These are phyloP conservation scores for Pao palembangensis DNA, from an alignment of 2,113 vertebrate species.

Conservation along the genomic window DNA sequence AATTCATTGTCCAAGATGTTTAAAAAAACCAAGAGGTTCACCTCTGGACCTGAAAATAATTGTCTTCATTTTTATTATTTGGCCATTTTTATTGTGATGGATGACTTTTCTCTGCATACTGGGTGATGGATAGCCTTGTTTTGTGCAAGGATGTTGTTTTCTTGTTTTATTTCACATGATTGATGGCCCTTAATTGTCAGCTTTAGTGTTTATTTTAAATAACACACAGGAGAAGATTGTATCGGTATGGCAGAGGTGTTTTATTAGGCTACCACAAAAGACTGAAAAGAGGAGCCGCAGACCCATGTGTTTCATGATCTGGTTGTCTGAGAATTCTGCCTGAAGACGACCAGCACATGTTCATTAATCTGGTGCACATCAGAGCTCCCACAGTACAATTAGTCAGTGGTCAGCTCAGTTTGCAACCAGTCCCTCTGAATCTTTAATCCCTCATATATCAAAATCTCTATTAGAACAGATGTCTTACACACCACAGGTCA, in stretches of 20 bases:
- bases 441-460: slow-evolving; percentile 43
- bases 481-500: slow-evolving; percentile 26
- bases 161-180: slow-evolving; percentile 33
- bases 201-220: slow-evolving; percentile 32
- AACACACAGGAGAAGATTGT: slow-evolving; percentile 2
- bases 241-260: too few relatives aligned
- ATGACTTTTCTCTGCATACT: slow-evolving; percentile 38
- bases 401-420: slow-evolving; percentile 47
- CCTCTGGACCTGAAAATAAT: slow-evolving; percentile 45
- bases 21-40: slow-evolving; percentile 14
- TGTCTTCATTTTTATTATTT: slow-evolving; percentile 19
- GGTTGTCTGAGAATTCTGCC: slow-evolving; percentile 50
- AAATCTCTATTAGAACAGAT: slow-evolving; percentile 27
- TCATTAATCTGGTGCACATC: slow-evolving; percentile 62
- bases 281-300: slow-evolving; percentile 16
- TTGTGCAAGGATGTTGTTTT: slow-evolving; percentile 32
- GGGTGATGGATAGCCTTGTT: slow-evolving; percentile 47
- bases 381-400: slow-evolving; percentile 54
- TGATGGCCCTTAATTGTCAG: slow-evolving; percentile 41
- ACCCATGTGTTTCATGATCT: slow-evolving; percentile 54
- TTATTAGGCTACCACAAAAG: too few relatives aligned
- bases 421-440: slow-evolving; percentile 28
- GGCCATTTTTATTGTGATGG: slow-evolving; percentile 24
- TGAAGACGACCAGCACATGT: slow-evolving; percentile 54
- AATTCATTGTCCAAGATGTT: slow-evolving; percentile 2